These are phyloP conservation scores for Clamator glandarius DNA, from an alignment of 2,797 vertebrate species.

Conservation along the genomic window DNA sequence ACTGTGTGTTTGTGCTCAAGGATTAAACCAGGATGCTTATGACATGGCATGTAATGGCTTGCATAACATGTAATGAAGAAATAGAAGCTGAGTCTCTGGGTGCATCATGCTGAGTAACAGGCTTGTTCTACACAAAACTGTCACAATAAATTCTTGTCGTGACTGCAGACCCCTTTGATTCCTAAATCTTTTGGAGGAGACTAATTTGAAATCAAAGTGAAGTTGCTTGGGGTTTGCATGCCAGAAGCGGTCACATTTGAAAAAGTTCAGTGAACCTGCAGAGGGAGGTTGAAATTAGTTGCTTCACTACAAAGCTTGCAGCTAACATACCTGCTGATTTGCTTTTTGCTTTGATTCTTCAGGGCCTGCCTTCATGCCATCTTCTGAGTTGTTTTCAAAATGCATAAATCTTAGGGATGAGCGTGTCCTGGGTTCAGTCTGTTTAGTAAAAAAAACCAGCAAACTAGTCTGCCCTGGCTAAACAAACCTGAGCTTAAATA, in stretches of 20 bases:
- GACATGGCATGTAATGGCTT: slow-evolving; percentile 54
- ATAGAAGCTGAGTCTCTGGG: slow-evolving; percentile 69
- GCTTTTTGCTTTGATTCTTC: slow-evolving; percentile 68
- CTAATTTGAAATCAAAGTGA: slow-evolving; percentile 85
- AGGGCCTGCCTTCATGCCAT: slow-evolving; percentile 59
- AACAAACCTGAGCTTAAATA: background rate
- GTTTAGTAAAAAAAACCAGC: background rate
- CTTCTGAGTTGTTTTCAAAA: slow-evolving; percentile 61
- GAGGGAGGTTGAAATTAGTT: slow-evolving; percentile 82
- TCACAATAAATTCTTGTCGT: slow-evolving; percentile 89
- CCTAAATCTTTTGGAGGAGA: slow-evolving; percentile 80
- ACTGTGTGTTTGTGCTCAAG: slow-evolving; percentile 40
- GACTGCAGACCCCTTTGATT: slow-evolving; percentile 85
- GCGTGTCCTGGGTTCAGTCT: slow-evolving; percentile 40
- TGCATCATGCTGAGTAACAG: slow-evolving; percentile 81
- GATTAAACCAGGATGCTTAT: slow-evolving; percentile 61
- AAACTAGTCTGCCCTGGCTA: background rate
- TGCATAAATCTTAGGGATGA: slow-evolving; percentile 55
- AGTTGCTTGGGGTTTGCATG: slow-evolving; percentile 80
- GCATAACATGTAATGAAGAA: slow-evolving; percentile 74
- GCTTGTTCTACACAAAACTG: slow-evolving; percentile 88
- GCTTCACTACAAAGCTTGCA: slow-evolving; percentile 72
- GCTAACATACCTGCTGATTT: slow-evolving; percentile 75
- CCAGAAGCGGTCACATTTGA: slow-evolving; percentile 87
- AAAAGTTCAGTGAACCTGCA: slow-evolving; percentile 85